Evolutionary conservation across 2,888 invertebrate species (phyloP), one percentile per base, ranked within the genome.

Genomic region (Flexamia atlantica): DNA sequence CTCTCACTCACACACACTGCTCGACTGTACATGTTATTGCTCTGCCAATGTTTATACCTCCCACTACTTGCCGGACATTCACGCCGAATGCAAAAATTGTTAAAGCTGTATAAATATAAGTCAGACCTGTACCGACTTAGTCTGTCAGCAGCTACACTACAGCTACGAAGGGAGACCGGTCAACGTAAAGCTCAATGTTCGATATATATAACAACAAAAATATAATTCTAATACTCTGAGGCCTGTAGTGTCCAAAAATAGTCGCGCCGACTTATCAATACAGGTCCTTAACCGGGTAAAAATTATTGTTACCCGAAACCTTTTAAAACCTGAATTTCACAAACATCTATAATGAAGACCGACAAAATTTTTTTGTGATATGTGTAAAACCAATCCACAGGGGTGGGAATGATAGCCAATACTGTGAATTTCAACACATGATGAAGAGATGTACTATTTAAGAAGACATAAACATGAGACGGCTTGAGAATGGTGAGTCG

Each of bases 31-130:
- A 53, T 32, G 14, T 79, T 79, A 79, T 79, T 79, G 79, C 79
- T 79, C 57, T 57, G 79, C 79, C 20, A 9, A 28, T 32, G 20
- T 32, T 28, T 30, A 12, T 30, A 79, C 20, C 72, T 57, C 3
- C 79, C 46, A 10, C 12, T 10, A n/a, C 50, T 25, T 20, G 3
- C 23, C 57, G 17, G 14, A 32, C 79, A 50, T 57, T 32, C 50
- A 53, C 23, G 46, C 79, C 32, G 57, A 79, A 79, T 79, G 79
- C 79, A 79, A 79, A 46, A 32, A 79, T 57, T 32, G 50, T 57
- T 79, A 53, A 79, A 79, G 79, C 79, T 79, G 57, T 79, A 79
- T 79, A 53, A 79, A 57, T 79, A 36, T 57, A 46, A 46, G 32
- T 57, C 50, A 79, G 79, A 79, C 79, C 79, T 79, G 79, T 79